Evolutionary conservation across 2,888 invertebrate genomes (phyloP).

Genomic region (Drosophila prostipennis): DNA sequence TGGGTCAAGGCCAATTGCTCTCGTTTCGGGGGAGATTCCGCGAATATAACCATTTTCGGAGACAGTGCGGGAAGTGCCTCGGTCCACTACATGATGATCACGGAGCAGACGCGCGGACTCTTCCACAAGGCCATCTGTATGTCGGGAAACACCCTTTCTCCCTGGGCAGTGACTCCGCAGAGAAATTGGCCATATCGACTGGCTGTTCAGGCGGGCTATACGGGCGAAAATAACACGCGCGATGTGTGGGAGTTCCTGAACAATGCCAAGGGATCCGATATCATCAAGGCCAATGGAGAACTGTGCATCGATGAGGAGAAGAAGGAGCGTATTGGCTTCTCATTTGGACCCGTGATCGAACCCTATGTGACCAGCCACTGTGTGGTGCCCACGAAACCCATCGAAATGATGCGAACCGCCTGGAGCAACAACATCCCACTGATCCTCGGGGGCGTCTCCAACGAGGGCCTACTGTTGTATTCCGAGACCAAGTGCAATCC

Average conservation of each 20-base stretch:
- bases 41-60: slow-evolving; percentile 85
- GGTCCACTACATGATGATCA: slow-evolving; percentile 85
- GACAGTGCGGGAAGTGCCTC: slow-evolving; percentile 85
- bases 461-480: slow-evolving; percentile 82
- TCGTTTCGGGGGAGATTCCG: slow-evolving; percentile 85
- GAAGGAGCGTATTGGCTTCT: slow-evolving; percentile 81
- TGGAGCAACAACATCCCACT: slow-evolving; percentile 84
- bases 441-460: slow-evolving; percentile 83
- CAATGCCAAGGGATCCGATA: slow-evolving; percentile 76
- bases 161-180: slow-evolving; percentile 82
- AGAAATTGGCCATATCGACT: slow-evolving; percentile 82
- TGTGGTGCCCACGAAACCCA: slow-evolving; percentile 81
- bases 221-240: slow-evolving; percentile 80
- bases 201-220: slow-evolving; percentile 81
- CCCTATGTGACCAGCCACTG: slow-evolving; percentile 81
- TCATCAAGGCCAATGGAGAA: slow-evolving; percentile 80
- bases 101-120: slow-evolving; percentile 84
- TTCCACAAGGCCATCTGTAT: slow-evolving; percentile 83
- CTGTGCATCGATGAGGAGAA: slow-evolving; percentile 82
- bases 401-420: slow-evolving; percentile 81
- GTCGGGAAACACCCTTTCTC: slow-evolving; percentile 82
- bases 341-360: slow-evolving; percentile 83
- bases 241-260: slow-evolving; percentile 83
- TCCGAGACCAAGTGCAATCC: slow-evolving; percentile 79
- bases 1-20: slow-evolving; percentile 85